phyloP scores from a whole-genome alignment of 2,797 vertebrate species.

The Clarias fuscus region DNA sequence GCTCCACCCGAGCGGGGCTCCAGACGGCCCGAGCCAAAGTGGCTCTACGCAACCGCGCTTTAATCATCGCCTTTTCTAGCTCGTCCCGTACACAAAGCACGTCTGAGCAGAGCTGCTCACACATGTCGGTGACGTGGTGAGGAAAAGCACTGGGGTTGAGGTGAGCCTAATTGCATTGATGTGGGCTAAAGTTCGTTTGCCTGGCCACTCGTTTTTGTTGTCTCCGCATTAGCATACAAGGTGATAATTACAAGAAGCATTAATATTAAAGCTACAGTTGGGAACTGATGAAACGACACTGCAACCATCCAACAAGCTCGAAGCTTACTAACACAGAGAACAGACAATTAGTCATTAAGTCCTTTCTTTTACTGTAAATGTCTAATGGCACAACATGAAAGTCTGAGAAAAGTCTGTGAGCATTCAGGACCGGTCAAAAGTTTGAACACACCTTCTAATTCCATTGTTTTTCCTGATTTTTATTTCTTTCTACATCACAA shows the following conservation, averaged over 20 bases:
- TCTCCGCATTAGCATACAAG: constrained; percentile 44
- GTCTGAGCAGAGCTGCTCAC: constrained; percentile 37
- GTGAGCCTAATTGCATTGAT: constrained; percentile 43
- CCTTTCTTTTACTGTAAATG: not conserved
- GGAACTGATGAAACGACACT: constrained; percentile 22
- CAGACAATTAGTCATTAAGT: not conserved
- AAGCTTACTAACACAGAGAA: constrained; percentile 17
- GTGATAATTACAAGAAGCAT: constrained; percentile 49
- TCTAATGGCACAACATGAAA: not conserved
- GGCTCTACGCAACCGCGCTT: constrained; percentile 47
- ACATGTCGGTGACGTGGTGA: constrained; percentile 50
- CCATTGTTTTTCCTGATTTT: too few relatives aligned
- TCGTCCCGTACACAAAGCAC: constrained; percentile 39
- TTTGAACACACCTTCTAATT: too few relatives aligned
- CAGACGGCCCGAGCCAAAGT: constrained; percentile 47
- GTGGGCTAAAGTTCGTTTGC: constrained; percentile 36
- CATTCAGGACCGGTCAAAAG: not conserved
- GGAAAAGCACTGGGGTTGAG: constrained; percentile 34
- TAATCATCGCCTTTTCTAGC: constrained; percentile 49
- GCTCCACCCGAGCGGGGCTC: constrained; percentile 51
- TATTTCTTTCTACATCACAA: too few relatives aligned
- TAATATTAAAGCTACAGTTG: constrained; percentile 42
- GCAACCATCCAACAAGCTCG: constrained; percentile 13
- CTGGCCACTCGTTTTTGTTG: constrained; percentile 30
- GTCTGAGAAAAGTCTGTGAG: not conserved